A percentile compares a stretch with the other conserved stretches of the same genome.
phyloP scores from a whole-genome alignment of 2,797 vertebrate species.

The Rhinella marina region DNA sequence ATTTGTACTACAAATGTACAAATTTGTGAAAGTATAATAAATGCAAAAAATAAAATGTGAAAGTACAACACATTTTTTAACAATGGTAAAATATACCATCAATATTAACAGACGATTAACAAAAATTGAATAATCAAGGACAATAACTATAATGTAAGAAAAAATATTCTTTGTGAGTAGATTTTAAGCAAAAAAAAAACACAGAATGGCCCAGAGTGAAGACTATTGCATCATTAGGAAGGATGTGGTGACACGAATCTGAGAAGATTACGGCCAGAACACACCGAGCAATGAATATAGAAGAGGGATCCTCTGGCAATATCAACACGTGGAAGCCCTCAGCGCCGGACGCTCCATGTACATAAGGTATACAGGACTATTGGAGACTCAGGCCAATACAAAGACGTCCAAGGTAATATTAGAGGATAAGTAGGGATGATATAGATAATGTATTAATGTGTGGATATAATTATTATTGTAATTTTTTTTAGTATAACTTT shows the following conservation, averaged over 20 bases:
- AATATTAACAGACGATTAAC: neutral
- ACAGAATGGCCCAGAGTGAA: neutral
- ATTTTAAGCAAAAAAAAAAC: neutral
- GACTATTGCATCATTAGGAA: constrained; percentile 16
- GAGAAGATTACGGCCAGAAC: neutral
- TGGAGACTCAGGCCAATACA: neutral
- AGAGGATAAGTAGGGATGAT: neutral
- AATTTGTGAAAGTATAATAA: too few species aligned
- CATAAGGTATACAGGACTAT: too few species aligned
- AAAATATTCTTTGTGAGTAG: neutral
- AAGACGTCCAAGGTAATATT: neutral
- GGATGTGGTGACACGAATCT: constrained; percentile 23
- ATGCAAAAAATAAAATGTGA: too few species aligned
- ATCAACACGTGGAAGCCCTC: neutral
- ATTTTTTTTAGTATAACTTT: too few species aligned
- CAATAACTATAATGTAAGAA: neutral
- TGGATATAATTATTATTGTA: too few species aligned
- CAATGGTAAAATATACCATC: too few species aligned
- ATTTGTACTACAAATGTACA: too few species aligned
- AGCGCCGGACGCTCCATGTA: neutral
- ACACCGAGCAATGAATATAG: neutral
- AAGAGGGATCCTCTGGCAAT: neutral
- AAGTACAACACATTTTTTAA: too few species aligned
- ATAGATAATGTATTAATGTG: too few species aligned
- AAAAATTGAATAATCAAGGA: neutral